Evolutionary conservation across 64 coral and sea anemone species (phyloP).

Genomic region (Montipora cactus): DNA sequence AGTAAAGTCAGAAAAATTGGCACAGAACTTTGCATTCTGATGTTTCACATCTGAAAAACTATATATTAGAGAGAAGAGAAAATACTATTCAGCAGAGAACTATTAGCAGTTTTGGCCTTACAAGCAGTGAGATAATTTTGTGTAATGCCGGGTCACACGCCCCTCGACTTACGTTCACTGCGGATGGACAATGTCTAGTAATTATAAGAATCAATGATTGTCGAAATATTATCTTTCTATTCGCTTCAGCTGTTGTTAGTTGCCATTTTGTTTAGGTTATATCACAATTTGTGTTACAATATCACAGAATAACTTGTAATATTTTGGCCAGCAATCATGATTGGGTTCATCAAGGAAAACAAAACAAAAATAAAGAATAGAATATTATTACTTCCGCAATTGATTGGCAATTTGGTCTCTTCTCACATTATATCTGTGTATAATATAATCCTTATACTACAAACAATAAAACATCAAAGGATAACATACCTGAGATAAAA

Average conservation of each 20-base stretch:
- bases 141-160: neutral
- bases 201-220: neutral
- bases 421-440: neutral
- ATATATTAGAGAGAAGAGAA: neutral
- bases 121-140: neutral
- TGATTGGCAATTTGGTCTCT: neutral
- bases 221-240: neutral
- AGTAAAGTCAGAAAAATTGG: slow-evolving; percentile 7
- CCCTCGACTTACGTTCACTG: neutral
- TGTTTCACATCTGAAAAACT: slow-evolving; percentile 49
- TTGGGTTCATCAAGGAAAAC: neutral
- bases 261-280: neutral
- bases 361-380: neutral
- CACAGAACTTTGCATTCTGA: slow-evolving; percentile 31
- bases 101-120: neutral
- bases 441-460: neutral
- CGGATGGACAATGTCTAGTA: neutral
- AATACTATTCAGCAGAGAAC: neutral
- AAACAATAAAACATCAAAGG: neutral
- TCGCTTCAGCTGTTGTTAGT: neutral
- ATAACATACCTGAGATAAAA: slow-evolving; percentile 9
- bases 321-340: neutral
- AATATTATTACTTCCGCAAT: neutral
- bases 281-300: neutral
- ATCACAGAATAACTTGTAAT: neutral